Percentiles rank a stretch among this genome's conserved stretches.
Evolutionary conservation across 2,888 invertebrate species (phyloP).

Genomic region (Sinhomidia bicolor): DNA sequence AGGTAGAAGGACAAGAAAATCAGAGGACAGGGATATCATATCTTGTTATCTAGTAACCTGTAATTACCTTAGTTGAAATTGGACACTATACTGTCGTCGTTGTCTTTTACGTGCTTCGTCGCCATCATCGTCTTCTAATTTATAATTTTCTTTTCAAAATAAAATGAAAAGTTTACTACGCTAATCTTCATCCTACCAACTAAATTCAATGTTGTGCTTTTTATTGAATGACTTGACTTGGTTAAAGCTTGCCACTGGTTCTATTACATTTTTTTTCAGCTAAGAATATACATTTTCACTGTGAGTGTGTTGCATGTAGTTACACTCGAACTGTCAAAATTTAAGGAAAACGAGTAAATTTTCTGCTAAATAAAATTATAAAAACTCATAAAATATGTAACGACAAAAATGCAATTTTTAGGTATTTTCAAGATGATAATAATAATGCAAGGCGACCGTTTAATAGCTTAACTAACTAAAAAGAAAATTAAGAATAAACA

Average conservation of each 20-base stretch:
- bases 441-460: not conserved
- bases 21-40: not conserved
- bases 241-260: too few relatives aligned
- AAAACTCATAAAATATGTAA: slow-evolving; percentile 1
- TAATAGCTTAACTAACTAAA: not conserved
- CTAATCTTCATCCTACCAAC: not conserved
- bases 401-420: not conserved
- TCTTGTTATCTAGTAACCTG: not conserved
- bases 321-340: too few relatives aligned
- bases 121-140: not conserved
- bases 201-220: not conserved
- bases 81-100: not conserved
- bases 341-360: not conserved
- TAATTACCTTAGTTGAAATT: not conserved
- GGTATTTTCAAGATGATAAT: not conserved
- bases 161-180: not conserved
- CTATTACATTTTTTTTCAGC: too few relatives aligned
- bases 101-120: too few relatives aligned
- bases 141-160: not conserved
- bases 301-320: too few relatives aligned
- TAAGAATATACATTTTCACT: too few relatives aligned
- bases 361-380: not conserved
- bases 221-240: not conserved
- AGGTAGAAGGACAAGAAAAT: not conserved
- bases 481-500: not conserved